These are phyloP conservation scores for Scarus forsteni DNA, from an alignment of 2,797 vertebrate species.

Conservation along the genomic window DNA sequence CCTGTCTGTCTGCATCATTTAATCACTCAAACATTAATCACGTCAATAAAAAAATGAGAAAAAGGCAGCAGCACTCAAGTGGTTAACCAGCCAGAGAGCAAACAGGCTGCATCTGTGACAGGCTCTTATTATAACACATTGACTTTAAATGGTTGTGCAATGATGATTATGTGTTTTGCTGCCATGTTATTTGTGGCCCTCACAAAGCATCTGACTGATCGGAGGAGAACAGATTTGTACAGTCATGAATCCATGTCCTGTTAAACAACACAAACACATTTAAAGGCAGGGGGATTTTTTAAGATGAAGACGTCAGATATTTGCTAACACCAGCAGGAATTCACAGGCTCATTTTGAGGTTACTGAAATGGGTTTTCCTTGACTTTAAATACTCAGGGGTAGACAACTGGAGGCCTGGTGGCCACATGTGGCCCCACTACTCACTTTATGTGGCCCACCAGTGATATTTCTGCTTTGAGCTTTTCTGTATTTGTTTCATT, in stretches of 20 bases:
- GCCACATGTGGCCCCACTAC: no score
- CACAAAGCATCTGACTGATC: slow-evolving; percentile 59
- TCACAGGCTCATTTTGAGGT: neutral
- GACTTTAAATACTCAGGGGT: neutral
- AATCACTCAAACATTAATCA: slow-evolving; percentile 20
- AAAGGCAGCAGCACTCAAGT: slow-evolving; percentile 26
- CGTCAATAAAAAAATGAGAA: slow-evolving; percentile 53
- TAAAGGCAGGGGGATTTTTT: neutral
- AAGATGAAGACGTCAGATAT: no score
- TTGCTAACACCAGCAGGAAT: neutral
- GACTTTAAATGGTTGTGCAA: slow-evolving; percentile 59
- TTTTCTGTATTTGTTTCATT: no score
- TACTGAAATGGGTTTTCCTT: neutral
- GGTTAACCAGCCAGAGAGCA: slow-evolving; percentile 24
- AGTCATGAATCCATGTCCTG: slow-evolving; percentile 12
- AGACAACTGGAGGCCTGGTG: no score
- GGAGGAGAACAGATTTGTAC: slow-evolving; percentile 44
- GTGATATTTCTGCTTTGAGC: no score
- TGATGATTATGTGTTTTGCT: slow-evolving; percentile 47
- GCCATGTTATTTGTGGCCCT: slow-evolving; percentile 63
- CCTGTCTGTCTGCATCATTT: slow-evolving; percentile 14
- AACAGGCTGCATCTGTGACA: slow-evolving; percentile 45
- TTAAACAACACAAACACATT: neutral
- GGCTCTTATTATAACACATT: slow-evolving; percentile 62
- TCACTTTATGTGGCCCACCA: no score